These are phyloP conservation scores for Erynnis tages DNA, from an alignment of 2,888 invertebrate species.

Conservation along the genomic window DNA sequence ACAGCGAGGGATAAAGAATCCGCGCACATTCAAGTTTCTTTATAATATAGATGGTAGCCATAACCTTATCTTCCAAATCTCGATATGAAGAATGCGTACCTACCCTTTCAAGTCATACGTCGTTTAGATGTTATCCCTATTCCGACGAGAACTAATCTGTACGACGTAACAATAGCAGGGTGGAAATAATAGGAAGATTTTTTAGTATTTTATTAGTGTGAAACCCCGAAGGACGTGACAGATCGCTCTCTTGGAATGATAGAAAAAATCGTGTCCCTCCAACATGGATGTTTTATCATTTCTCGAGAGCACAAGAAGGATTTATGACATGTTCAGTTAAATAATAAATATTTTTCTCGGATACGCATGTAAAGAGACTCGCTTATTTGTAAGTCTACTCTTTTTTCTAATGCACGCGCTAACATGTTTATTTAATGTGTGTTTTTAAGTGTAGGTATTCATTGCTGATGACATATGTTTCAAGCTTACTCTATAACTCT, in stretches of 20 bases:
- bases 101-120: slow-evolving; percentile 61
- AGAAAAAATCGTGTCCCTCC: slow-evolving; percentile 45
- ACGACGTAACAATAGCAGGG: slow-evolving; percentile 62
- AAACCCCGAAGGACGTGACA: slow-evolving; percentile 60
- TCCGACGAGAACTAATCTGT: slow-evolving; percentile 73
- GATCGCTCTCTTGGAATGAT: slow-evolving; percentile 52
- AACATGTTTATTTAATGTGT: slow-evolving; percentile 4
- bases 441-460: too few relatives aligned
- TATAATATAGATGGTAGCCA: slow-evolving; percentile 64
- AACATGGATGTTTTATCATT: slow-evolving; percentile 33
- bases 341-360: slow-evolving; percentile 17
- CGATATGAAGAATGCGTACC: slow-evolving; percentile 64
- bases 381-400: slow-evolving; percentile 7
- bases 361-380: slow-evolving; percentile 14
- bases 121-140: slow-evolving; percentile 77
- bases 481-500: too few relatives aligned
- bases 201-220: slow-evolving; percentile 64
- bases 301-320: slow-evolving; percentile 22
- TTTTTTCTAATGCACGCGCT: not conserved
- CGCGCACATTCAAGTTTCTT: slow-evolving; percentile 48
- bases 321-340: slow-evolving; percentile 21
- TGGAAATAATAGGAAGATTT: slow-evolving; percentile 68
- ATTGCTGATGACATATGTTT: not conserved
- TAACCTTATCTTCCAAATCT: slow-evolving; percentile 74
- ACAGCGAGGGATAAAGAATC: slow-evolving; percentile 31